Evolutionary conservation across 1,140 invertebrate species (phyloP), one percentile per base, ranked within the genome.

Genomic region (Bombus pyrosoma): DNA sequence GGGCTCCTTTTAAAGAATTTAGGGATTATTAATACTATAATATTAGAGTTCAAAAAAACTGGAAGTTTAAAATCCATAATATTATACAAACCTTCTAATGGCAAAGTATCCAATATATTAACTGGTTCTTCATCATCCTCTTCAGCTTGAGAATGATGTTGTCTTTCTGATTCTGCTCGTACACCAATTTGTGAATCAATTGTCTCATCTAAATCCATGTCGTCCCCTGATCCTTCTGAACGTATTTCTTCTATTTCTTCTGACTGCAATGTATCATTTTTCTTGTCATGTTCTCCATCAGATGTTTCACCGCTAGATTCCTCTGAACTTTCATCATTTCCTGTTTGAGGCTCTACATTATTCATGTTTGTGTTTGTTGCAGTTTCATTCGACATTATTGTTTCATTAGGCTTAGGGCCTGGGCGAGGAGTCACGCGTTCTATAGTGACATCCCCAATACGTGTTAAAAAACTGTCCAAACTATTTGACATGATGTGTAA

Each of bases 391-490:
- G 69, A 83, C 75, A 85, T 87, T 64, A 85, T 72, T 34, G 87
- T n/a, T 90, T 91, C 85, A 81, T 87, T n/a, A 79, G 87, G 68
- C 86, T 87, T 80, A 89, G 86, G 74, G 53, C 87, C 92, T 78
- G 84, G 88, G 76, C 92, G 92, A 47, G 95, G 93, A 66, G 92
- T 92, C 76, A 96, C 95, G 47, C 95, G 92, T 88, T 96, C 95
- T 82, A 96, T 95, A n/a, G 95, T 96, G 85, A 96, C 95, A 92
- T 96, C 95, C 83, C 95, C 95, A 86, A 95, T 95, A 79, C 95
- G 93, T 57, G 95, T 95, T 73, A 96, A 90, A 88, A 95, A 95
- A 86, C 93, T 94, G 87, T 95, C 93, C 90, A 95, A 91, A 92
- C 93, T 95, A 90, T 95, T 95, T 86, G 94, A 94, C 95, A 95